Percentiles rank a stretch among this genome's conserved stretches.
These are phyloP conservation scores for Muntiacus muntjak DNA, from an alignment of 2,113 vertebrate genomes.

Conservation along the genomic window DNA sequence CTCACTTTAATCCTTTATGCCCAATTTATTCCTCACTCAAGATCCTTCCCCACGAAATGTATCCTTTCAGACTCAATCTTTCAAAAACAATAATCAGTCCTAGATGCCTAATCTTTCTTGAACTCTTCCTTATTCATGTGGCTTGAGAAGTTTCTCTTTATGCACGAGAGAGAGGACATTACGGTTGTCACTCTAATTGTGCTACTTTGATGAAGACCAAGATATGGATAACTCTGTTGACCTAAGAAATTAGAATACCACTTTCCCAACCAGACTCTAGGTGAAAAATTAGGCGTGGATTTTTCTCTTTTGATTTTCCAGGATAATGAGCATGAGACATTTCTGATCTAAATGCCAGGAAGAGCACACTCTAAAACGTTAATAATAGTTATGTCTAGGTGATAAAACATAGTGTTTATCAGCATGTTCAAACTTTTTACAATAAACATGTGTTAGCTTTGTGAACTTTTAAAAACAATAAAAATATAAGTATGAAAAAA, in stretches of 20 bases:
- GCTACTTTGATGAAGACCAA: conserved; percentile 22
- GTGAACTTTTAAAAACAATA: neutral
- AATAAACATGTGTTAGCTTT: neutral
- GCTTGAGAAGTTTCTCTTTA: neutral
- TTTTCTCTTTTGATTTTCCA: conserved; percentile 49
- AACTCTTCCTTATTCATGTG: neutral
- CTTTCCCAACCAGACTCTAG: conserved; percentile 17
- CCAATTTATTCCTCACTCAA: conserved; percentile 24
- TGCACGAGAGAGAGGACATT: neutral
- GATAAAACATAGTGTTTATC: neutral
- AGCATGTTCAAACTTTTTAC: neutral
- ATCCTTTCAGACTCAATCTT: neutral
- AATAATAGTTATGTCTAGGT: neutral
- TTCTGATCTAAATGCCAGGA: conserved; percentile 1
- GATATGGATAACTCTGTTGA: neutral
- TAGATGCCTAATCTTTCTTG: neutral
- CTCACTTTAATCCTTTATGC: neutral
- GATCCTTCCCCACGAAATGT: neutral
- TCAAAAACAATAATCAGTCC: neutral
- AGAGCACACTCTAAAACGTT: neutral
- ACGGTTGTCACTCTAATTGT: neutral
- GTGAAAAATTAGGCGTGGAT: conserved; percentile 59
- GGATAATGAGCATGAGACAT: neutral
- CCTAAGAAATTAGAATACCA: conserved; percentile 9
- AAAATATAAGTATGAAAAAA: neutral